phyloP scores from a whole-genome alignment of 1,140 invertebrate species.

The Megathymus violae region DNA sequence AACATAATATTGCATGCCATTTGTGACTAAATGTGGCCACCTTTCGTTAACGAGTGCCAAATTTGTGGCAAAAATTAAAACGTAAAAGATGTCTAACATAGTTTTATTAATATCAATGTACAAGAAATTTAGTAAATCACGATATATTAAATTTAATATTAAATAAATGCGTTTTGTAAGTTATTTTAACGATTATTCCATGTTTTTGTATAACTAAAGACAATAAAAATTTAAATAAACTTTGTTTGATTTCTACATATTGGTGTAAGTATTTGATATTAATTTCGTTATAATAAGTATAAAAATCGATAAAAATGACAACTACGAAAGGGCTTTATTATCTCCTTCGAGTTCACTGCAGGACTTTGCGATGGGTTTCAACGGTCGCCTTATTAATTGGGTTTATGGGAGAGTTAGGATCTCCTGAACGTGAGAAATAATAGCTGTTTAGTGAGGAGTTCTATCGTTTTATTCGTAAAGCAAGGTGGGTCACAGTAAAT shows the following conservation, averaged over 20 bases:
- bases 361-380: too few relatives aligned
- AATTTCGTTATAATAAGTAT: too few relatives aligned
- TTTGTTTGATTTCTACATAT: conserved; percentile 59
- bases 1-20: not conserved
- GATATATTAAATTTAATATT: conserved; percentile 76
- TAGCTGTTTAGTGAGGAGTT: too few relatives aligned
- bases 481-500: too few relatives aligned
- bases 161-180: conserved; percentile 81
- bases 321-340: too few relatives aligned
- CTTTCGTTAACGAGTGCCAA: conserved; percentile 15
- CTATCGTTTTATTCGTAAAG: too few relatives aligned
- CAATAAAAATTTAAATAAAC: conserved; percentile 83
- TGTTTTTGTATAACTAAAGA: conserved; percentile 83
- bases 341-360: too few relatives aligned
- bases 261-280: conserved; percentile 4
- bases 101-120: conserved; percentile 77
- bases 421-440: too few relatives aligned
- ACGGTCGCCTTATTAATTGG: too few relatives aligned
- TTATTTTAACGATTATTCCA: conserved; percentile 81
- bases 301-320: too few relatives aligned
- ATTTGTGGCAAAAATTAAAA: conserved; percentile 30
- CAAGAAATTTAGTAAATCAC: conserved; percentile 71
- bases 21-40: not conserved
- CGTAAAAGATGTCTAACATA: conserved; percentile 39
- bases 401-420: too few relatives aligned